Evolutionary conservation across 2,113 vertebrate species (phyloP).

Genomic region (Poeciliopsis retropinna): DNA sequence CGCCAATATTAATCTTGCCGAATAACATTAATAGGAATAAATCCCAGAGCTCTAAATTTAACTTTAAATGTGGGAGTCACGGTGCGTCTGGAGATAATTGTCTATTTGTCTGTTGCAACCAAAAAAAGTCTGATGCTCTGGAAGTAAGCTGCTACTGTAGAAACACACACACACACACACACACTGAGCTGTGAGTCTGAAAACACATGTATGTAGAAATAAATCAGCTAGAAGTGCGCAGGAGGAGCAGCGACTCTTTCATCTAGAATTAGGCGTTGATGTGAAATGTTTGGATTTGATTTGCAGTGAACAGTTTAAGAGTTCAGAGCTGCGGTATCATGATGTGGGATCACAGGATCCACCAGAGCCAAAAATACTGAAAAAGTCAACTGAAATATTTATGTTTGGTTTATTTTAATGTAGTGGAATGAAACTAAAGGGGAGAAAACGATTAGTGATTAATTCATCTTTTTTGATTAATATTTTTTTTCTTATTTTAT

Average conservation of each 20-base stretch:
- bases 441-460: too few relatives aligned
- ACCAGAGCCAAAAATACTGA: slow-evolving; percentile 10
- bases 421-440: slow-evolving; percentile 25
- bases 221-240: slow-evolving; percentile 21
- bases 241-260: slow-evolving; percentile 16
- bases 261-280: slow-evolving; percentile 21
- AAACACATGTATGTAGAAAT: slow-evolving; percentile 51
- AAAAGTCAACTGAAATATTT: neutral
- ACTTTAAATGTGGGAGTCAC: slow-evolving; percentile 33
- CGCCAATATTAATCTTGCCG: slow-evolving; percentile 70
- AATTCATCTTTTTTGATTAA: too few relatives aligned
- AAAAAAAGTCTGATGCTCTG: slow-evolving; percentile 11
- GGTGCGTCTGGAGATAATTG: slow-evolving; percentile 26
- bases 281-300: slow-evolving; percentile 40
- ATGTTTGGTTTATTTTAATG: slow-evolving; percentile 56
- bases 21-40: slow-evolving; percentile 58
- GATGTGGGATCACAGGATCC: slow-evolving; percentile 51
- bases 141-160: neutral
- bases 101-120: slow-evolving; percentile 31
- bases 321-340: slow-evolving; percentile 44
- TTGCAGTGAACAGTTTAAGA: slow-evolving; percentile 17
- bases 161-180: neutral
- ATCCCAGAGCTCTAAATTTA: slow-evolving; percentile 60
- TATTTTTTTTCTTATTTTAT: too few relatives aligned
- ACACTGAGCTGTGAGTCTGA: slow-evolving; percentile 15